Conservation (phyloP, 2,888 invertebrate species). For the Cyclophora albipunctata region DNA sequence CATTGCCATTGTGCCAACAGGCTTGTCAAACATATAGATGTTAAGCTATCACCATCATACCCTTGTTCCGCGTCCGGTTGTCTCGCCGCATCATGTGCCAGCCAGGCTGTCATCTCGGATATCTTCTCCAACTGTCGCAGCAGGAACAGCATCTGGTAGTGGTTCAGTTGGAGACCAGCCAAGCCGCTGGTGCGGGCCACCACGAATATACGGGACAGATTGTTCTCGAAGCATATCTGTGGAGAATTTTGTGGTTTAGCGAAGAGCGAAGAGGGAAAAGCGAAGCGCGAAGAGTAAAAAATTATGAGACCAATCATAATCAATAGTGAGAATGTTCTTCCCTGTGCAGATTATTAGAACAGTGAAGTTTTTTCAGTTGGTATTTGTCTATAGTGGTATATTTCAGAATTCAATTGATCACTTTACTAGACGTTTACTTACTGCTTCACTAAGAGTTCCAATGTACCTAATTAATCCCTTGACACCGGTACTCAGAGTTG, state of each 20-base stretch:
- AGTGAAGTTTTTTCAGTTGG: too few relatives aligned
- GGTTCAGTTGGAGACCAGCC: conserved; percentile 92
- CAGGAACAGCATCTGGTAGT: conserved; percentile 93
- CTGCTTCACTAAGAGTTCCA: too few relatives aligned
- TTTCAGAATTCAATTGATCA: too few relatives aligned
- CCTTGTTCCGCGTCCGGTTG: conserved; percentile 69
- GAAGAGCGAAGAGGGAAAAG: neutral
- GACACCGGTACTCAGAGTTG: too few relatives aligned
- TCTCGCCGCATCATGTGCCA: conserved; percentile 84
- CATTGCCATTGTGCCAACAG: too few relatives aligned
- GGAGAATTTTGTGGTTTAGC: neutral
- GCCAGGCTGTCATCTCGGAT: conserved; percentile 85
- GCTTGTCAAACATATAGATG: too few relatives aligned
- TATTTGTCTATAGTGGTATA: too few relatives aligned
- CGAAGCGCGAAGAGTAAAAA: neutral
- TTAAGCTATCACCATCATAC: conserved; percentile 24
- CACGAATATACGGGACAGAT: conserved; percentile 82
- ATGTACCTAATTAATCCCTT: too few relatives aligned
- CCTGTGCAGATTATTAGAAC: neutral
- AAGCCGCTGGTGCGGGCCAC: conserved; percentile 88
- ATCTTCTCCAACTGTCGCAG: conserved; percentile 88
- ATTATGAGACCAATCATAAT: too few relatives aligned
- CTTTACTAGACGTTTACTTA: too few relatives aligned
- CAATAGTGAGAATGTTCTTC: too few relatives aligned
- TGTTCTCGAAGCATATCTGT: conserved; percentile 57